Evolutionary conservation across 2,888 invertebrate genomes (phyloP), one percentile per base, ranked within the genome.

Genomic region (Drosophila prostipennis): DNA sequence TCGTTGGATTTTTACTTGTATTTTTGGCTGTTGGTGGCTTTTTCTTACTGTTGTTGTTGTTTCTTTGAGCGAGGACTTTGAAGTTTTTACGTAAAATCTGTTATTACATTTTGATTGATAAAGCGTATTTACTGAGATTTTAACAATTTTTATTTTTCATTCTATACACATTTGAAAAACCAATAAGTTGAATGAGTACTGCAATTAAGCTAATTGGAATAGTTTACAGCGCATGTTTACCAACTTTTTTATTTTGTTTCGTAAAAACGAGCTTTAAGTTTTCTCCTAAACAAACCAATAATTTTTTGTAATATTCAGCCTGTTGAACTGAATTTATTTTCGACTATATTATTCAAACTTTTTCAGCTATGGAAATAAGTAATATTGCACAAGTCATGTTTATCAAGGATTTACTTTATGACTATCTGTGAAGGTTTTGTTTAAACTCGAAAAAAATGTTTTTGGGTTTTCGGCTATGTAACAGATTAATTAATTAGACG

Each of bases 81-180:
- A 86, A 83, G 84, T 82, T 80, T 77, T 39, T 68, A 74, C 51
- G 29, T 39, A 46, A 57, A 26, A 57, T 46, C 54, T 61, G 61
- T 69, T 57, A 77, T 82, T 77, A 60, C 64, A 74, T 83, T 58
- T 83, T 82, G 81, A 82, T 86, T 74, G 72, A 67, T 73, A 79
- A 68, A 67, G 11, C 42, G 56, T 54, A 67, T 57, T 72, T 74
- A 42, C 72, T 74, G 64, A 43, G 65, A 55, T 69, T 70, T 48
- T 48, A 63, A 53, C 11, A 34, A 36, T 52, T 48, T 40, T n/a
- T 26, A 19, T 7, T 36, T n/a, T 29, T 29, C 13, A n/a, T 37
- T 36, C 13, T 39, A 57, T 26, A 34, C 59, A 16, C 37, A 48
- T 39, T 13, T 19, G 6, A 19, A 16, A 34, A 11, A 6, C 16